phyloP scores from a whole-genome alignment of 2,797 vertebrate species.

The Notolepis coatsorum region DNA sequence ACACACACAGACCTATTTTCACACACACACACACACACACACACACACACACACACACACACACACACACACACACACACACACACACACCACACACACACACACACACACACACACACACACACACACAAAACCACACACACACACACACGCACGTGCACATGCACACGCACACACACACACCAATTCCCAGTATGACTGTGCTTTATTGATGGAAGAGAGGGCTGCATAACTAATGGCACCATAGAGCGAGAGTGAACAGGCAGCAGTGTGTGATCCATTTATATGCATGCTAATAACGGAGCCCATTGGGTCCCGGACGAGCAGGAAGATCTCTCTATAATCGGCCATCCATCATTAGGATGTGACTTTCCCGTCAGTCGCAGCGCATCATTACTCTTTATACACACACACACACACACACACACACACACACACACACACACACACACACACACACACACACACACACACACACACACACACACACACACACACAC shows the following conservation, averaged over 20 bases:
- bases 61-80: not conserved
- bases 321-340: conserved; percentile 56
- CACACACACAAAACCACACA: not conserved
- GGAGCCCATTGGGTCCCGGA: conserved; percentile 56
- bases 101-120: not conserved
- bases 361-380: conserved; percentile 65
- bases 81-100: not conserved
- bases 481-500: not conserved
- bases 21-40: not conserved
- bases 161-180: conserved; percentile 14
- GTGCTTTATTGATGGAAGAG: conserved; percentile 62
- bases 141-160: not conserved
- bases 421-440: not conserved
- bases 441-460: conserved; percentile 4
- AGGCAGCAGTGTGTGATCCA: conserved; percentile 66
- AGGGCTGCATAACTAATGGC: conserved; percentile 60
- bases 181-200: conserved; percentile 49
- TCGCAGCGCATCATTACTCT: conserved; percentile 60
- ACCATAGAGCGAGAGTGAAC: conserved; percentile 55
- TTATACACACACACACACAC: conserved; percentile 29
- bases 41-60: not conserved
- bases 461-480: not conserved
- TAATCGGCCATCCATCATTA: conserved; percentile 72
- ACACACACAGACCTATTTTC: not conserved
- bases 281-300: conserved; percentile 75